These are phyloP conservation scores for Ephestia elutella DNA, from an alignment of 1,140 invertebrate species.

Conservation along the genomic window DNA sequence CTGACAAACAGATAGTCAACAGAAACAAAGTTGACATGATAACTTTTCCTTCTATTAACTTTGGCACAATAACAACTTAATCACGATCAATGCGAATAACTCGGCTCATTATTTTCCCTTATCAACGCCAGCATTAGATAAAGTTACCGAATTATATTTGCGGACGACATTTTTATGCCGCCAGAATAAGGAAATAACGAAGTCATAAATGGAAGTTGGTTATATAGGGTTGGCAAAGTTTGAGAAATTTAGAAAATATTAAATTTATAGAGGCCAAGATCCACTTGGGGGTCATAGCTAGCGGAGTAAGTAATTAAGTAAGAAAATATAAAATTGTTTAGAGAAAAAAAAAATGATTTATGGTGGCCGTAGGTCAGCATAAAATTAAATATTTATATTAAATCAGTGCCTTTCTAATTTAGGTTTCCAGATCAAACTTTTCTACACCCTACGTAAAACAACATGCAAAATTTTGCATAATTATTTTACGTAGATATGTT, in stretches of 20 bases:
- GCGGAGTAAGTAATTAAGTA: too few relatives aligned
- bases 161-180: slow-evolving; percentile 65
- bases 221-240: slow-evolving; percentile 19
- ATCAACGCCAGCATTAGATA: slow-evolving; percentile 57
- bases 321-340: too few relatives aligned
- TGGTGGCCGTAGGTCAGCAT: too few relatives aligned
- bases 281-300: background rate
- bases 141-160: slow-evolving; percentile 52
- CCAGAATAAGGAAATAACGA: slow-evolving; percentile 68
- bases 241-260: background rate
- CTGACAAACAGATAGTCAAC: background rate
- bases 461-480: too few relatives aligned
- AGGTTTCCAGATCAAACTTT: too few relatives aligned
- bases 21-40: slow-evolving; percentile 10
- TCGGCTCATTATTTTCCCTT: slow-evolving; percentile 65
- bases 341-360: too few relatives aligned
- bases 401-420: too few relatives aligned
- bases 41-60: slow-evolving; percentile 35
- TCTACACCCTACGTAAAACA: too few relatives aligned
- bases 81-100: slow-evolving; percentile 47
- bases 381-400: too few relatives aligned
- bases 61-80: slow-evolving; percentile 56
- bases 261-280: too few relatives aligned
- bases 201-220: slow-evolving; percentile 60
- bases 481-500: too few relatives aligned